phyloP scores from a whole-genome alignment of 2,113 vertebrate genomes.

The Phocoena phocoena region DNA sequence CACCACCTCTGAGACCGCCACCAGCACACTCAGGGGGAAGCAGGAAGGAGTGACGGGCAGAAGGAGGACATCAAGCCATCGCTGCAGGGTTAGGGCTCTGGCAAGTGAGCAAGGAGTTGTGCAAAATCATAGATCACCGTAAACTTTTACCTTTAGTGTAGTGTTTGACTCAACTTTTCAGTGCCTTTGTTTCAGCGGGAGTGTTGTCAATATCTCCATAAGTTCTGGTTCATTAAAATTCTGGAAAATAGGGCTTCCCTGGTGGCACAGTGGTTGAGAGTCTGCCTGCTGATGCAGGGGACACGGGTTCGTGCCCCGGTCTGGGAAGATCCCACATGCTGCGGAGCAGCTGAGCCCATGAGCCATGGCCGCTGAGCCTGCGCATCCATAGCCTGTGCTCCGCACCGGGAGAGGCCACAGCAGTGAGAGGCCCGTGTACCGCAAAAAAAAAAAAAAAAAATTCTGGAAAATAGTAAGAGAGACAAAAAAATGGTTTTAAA shows the following conservation, averaged over 20 bases:
- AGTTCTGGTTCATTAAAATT: background rate
- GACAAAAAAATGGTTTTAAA: too few relatives aligned
- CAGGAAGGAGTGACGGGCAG: fast-evolving
- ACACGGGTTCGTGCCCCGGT: too few relatives aligned
- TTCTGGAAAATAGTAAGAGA: background rate
- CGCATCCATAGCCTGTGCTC: too few relatives aligned
- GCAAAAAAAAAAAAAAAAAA: background rate
- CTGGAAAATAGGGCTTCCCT: background rate
- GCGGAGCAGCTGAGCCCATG: fast-evolving
- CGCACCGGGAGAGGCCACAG: fast-evolving
- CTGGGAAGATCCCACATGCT: too few relatives aligned
- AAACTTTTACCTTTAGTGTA: background rate
- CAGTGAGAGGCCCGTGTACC: too few relatives aligned
- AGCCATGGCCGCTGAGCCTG: too few relatives aligned
- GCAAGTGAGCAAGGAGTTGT: too few relatives aligned
- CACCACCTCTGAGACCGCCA: fast-evolving
- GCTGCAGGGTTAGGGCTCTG: fast-evolving
- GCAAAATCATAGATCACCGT: fast-evolving
- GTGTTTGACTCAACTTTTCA: too few relatives aligned
- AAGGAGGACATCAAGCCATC: fast-evolving
- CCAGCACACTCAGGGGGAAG: fast-evolving
- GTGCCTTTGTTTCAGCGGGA: background rate
- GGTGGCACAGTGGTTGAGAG: too few relatives aligned
- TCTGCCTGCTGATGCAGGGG: too few relatives aligned
- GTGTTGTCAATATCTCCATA: background rate